Percentiles rank a stretch among this genome's conserved stretches.
phyloP scores from a whole-genome alignment of 2,797 vertebrate species.

The Chaetophractus vellerosus region DNA sequence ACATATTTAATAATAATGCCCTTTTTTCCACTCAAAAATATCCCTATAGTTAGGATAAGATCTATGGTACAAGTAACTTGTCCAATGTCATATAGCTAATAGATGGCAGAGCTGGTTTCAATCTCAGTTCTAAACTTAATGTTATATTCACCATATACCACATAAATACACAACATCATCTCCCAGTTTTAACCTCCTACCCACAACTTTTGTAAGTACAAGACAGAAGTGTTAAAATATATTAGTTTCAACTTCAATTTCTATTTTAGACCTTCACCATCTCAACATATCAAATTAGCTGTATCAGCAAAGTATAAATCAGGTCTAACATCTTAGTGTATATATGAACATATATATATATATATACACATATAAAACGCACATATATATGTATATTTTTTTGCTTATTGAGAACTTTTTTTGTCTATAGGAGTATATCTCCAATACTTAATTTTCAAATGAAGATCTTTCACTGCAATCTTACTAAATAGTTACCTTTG shows the following conservation, averaged over 20 bases:
- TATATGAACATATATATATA: not conserved
- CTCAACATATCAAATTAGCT: not conserved
- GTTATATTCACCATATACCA: not conserved
- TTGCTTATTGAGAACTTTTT: not conserved
- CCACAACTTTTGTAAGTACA: not conserved
- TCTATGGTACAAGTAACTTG: not conserved
- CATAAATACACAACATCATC: not conserved
- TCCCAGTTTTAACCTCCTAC: not conserved
- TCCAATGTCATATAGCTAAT: not conserved
- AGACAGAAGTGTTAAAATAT: not conserved
- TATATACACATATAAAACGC: not conserved
- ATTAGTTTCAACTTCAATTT: not conserved
- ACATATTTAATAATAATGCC: not conserved
- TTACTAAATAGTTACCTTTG: not conserved
- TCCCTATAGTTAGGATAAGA: not conserved
- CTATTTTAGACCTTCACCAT: not conserved
- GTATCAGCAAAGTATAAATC: constrained; percentile 4
- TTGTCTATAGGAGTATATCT: not conserved
- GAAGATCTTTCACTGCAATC: not conserved
- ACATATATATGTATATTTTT: not conserved
- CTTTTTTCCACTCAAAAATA: not conserved
- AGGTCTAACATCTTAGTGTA: not conserved
- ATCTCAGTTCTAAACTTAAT: not conserved
- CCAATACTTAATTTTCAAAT: constrained; percentile 19
- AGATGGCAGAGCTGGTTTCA: not conserved